These are phyloP conservation scores for Sinocyclocheilus maitianheensis DNA, from an alignment of 2,113 vertebrate genomes.

Conservation along the genomic window DNA sequence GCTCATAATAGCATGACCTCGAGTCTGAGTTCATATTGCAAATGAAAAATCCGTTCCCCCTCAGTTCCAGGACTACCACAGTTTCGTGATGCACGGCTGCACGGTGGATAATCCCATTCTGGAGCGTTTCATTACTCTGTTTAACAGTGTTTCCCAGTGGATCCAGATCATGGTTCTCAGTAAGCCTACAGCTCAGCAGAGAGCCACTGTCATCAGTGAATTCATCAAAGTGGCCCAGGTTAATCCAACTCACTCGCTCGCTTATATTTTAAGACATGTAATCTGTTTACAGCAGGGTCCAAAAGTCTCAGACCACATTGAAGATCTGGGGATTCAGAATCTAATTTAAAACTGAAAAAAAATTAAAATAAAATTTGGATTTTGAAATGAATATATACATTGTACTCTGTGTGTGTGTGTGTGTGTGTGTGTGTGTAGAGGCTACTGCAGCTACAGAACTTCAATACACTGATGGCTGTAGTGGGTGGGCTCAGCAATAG, in stretches of 20 bases:
- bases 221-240: conserved; percentile 82
- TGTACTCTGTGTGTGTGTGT: no score
- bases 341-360: neutral
- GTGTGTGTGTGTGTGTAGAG: conserved; percentile 62
- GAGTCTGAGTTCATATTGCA: neutral
- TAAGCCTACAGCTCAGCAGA: conserved; percentile 78
- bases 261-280: conserved; percentile 19
- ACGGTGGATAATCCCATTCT: conserved; percentile 80
- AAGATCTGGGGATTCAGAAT: conserved; percentile 12
- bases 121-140: conserved; percentile 83
- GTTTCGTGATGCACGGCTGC: conserved; percentile 81
- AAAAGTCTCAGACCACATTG: neutral
- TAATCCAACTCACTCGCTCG: neutral
- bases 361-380: neutral
- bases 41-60: neutral
- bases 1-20: conserved; percentile 1
- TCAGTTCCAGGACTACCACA: conserved; percentile 84
- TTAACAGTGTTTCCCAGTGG: conserved; percentile 84
- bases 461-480: conserved; percentile 83
- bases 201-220: conserved; percentile 78
- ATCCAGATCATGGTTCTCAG: conserved; percentile 85
- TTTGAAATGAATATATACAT: neutral
- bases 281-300: neutral
- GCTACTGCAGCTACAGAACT: conserved; percentile 81
- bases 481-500: conserved; percentile 81